Base-by-base conservation (phyloP, 2,797 vertebrate genomes). In the Diceros bicornis region DNA sequence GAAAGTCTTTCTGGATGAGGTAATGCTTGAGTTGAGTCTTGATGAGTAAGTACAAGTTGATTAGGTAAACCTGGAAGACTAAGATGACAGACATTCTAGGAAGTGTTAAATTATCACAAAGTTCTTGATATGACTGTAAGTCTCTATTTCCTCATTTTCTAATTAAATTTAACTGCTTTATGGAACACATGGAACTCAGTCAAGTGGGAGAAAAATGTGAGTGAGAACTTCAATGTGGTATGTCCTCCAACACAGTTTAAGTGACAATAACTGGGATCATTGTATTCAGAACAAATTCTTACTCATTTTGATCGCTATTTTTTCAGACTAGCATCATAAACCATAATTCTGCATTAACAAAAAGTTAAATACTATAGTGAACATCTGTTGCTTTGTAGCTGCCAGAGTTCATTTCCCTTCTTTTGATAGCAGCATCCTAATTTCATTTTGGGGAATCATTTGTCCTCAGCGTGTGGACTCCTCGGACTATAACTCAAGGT, bases 141-240 rank as follows among this genome's bases (percentile, higher is more conserved):
- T 79, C 50, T 90, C 81, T 61, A 37, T 11, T 66, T 97, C 41
- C 41, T 93, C 75, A 88, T 84, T 93, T 86, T 72, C 69, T 88
- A 83, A 59, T 1, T 59, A 12, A 82, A 75, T 68, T 74, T 85
- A 75, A 69, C 32, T 64, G 66, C 37, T 81, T 78, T 55, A 66
- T 18, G 83, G 77, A 90, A 72, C 55, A 74, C 44, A 75, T 0
- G 6, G 23, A 93, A 71, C 47, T 78, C 0, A 61, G 66, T 52
- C 52, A 79, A 34, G 34, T 50, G 52, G 59, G n/a, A 74, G 34
- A 84, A 59, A 95, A n/a, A 62, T 17, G 25, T 34, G 71, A 55
- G 23, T 74, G 47, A 91, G 59, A 75, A 95, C 9, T 52, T 85
- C 72, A 41, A 18, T 25, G n/a, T 27, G 20, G 9, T 13, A 6